Evolutionary conservation across 2,888 invertebrate species (phyloP).

Genomic region (Caenorhabditis sp.): DNA sequence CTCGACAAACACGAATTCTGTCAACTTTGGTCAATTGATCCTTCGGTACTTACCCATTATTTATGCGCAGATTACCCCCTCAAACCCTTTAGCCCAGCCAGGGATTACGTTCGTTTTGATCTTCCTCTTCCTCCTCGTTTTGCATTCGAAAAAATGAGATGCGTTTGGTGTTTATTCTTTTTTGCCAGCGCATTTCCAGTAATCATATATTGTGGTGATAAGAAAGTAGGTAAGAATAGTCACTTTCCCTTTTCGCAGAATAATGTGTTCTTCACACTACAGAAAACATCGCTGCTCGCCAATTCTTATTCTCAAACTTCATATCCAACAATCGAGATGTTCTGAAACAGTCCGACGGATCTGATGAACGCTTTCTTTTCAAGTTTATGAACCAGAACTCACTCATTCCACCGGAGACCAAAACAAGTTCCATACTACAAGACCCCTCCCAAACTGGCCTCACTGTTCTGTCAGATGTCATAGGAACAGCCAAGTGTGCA

Average conservation of each 20-base stretch:
- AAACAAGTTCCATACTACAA: not conserved
- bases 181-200: not conserved
- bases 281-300: constrained; percentile 27
- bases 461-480: constrained; percentile 16
- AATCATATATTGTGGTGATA: not conserved
- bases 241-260: not conserved
- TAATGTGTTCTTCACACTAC: not conserved
- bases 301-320: constrained; percentile 21
- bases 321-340: constrained; percentile 8
- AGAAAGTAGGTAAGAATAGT: not conserved
- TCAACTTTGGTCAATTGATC: constrained; percentile 40
- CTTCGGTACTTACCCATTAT: constrained; percentile 6
- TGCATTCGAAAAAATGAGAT: constrained; percentile 5
- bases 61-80: constrained; percentile 9
- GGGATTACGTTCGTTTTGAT: not conserved
- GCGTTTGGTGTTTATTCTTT: not conserved
- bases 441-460: constrained; percentile 3
- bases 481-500: constrained; percentile 42
- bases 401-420: not conserved
- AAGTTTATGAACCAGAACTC: constrained; percentile 39
- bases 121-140: not conserved
- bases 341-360: constrained; percentile 28
- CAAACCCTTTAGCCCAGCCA: not conserved
- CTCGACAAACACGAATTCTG: not conserved
- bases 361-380: constrained; percentile 35